Evolutionary conservation across 1,140 invertebrate species (phyloP).

Genomic region (Bicyclus anynana): DNA sequence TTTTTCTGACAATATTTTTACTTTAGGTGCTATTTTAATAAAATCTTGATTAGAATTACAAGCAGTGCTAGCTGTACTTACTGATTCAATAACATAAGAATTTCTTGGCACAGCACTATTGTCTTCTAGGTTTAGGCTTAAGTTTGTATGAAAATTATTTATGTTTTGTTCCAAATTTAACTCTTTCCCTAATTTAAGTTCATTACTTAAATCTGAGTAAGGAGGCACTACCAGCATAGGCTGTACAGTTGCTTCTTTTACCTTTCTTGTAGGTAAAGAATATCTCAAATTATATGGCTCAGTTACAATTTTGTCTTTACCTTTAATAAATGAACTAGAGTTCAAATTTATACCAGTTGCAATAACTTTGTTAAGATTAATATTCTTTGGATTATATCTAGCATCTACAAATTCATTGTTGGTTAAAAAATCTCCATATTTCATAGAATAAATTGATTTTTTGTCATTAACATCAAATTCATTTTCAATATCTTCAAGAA

Average conservation of each 20-base stretch:
- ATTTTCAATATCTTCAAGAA: conserved; percentile 58
- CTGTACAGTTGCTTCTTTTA: conserved; percentile 14
- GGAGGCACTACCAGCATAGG: conserved; percentile 31
- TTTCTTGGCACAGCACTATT: neutral
- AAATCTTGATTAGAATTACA: neutral
- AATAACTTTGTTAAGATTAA: conserved; percentile 11
- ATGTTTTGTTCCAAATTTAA: conserved; percentile 1
- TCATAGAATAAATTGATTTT: conserved; percentile 54
- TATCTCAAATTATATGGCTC: conserved; percentile 7
- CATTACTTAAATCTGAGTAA: conserved; percentile 18
- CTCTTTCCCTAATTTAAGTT: conserved; percentile 12
- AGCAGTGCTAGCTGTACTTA: neutral
- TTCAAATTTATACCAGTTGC: conserved; percentile 10
- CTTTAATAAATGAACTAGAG: neutral
- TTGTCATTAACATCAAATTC: conserved; percentile 47
- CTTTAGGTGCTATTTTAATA: conserved; percentile 29
- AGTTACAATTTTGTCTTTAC: neutral
- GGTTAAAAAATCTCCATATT: conserved; percentile 63
- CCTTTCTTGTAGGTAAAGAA: conserved; percentile 18
- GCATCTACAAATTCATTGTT: conserved; percentile 44
- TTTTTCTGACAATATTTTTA: conserved; percentile 50
- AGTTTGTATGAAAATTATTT: neutral
- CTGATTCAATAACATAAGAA: neutral
- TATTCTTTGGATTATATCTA: conserved; percentile 21
- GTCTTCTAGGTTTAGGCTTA: neutral